Evolutionary conservation across 2,797 vertebrate species (phyloP).

Genomic region (Ceryle rudis): DNA sequence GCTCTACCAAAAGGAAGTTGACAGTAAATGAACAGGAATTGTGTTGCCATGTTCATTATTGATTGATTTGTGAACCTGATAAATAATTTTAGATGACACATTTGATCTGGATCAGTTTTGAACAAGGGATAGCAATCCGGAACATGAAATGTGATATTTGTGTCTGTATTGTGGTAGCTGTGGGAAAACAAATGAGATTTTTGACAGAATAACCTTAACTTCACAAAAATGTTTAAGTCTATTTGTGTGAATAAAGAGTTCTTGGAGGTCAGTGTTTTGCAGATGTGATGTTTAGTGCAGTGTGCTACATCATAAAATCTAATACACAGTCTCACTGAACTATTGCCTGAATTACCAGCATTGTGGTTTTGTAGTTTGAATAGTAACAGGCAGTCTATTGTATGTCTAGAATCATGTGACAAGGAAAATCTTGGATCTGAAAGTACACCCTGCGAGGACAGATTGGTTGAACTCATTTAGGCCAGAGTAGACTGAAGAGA

Average conservation of each 20-base stretch:
- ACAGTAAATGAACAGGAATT: neutral
- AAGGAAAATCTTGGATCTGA: neutral
- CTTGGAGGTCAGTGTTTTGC: neutral
- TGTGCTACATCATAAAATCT: rapidly evolving
- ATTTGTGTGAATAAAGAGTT: neutral
- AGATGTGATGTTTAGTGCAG: neutral
- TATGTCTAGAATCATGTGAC: neutral
- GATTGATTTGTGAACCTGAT: constrained; percentile 14
- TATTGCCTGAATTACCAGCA: neutral
- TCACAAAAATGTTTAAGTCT: neutral
- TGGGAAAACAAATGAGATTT: neutral
- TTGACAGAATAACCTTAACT: neutral
- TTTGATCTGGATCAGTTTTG: constrained; percentile 1
- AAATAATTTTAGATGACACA: neutral
- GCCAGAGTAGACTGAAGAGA: neutral
- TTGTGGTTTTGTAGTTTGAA: neutral
- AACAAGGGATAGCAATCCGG: neutral
- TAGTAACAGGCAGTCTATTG: neutral
- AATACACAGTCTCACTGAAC: neutral
- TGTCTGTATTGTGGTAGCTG: neutral
- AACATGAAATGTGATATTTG: neutral
- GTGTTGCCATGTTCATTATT: neutral
- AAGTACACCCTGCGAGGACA: neutral
- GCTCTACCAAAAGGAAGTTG: constrained; percentile 8
- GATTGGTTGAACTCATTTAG: neutral